A percentile compares a stretch with the other conserved stretches of the same genome.
phyloP scores from a whole-genome alignment of 2,888 invertebrate species.

The Julus scanicus region DNA sequence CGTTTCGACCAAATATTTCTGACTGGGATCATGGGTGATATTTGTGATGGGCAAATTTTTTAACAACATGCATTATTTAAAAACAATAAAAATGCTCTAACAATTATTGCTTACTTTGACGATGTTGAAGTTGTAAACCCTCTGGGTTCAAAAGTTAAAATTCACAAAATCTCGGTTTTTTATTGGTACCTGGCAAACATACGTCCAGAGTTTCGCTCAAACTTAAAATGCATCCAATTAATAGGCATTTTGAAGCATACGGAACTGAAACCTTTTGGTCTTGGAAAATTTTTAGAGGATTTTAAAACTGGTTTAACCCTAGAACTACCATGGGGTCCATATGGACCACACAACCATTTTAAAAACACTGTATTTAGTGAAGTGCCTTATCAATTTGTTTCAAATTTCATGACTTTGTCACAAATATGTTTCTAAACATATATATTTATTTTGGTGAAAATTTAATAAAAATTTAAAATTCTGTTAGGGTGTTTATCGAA shows the following conservation, averaged over 20 bases:
- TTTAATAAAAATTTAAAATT: too few species aligned
- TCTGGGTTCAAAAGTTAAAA: conserved; percentile 40
- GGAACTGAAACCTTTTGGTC: conserved; percentile 29
- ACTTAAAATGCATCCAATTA: conserved; percentile 19
- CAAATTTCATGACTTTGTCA: too few species aligned
- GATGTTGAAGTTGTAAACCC: conserved; percentile 54
- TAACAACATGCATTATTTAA: not conserved
- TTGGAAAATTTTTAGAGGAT: not conserved
- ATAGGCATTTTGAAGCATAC: conserved; percentile 1
- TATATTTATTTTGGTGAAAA: too few species aligned
- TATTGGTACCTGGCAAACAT: conserved; percentile 48
- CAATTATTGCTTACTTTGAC: conserved; percentile 52
- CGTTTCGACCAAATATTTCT: too few species aligned
- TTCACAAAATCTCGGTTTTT: conserved; percentile 44
- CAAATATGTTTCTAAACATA: too few species aligned
- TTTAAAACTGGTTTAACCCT: not conserved
- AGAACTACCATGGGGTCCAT: too few species aligned
- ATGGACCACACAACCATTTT: too few species aligned
- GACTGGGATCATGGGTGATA: conserved; percentile 1
- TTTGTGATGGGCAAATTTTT: conserved; percentile 50
- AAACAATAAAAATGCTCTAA: not conserved
- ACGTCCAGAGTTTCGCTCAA: conserved; percentile 32
- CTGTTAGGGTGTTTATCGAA: too few species aligned
- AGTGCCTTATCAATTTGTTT: too few species aligned
- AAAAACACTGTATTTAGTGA: too few species aligned